A percentile compares a stretch with the other conserved stretches of the same genome.
Evolutionary conservation across 2,113 vertebrate genomes (phyloP).

Genomic region (Prinia subflava): DNA sequence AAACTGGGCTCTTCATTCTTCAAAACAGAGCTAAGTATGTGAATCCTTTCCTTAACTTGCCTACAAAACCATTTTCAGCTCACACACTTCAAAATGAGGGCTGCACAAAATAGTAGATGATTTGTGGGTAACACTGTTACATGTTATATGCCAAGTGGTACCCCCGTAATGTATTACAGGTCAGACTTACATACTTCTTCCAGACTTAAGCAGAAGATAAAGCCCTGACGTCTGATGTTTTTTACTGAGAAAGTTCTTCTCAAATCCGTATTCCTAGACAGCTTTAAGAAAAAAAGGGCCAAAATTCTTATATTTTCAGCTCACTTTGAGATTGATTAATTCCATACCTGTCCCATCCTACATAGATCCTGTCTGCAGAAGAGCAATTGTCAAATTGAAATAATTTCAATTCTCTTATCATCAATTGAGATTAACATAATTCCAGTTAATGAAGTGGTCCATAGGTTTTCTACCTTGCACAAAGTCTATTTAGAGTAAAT

Average conservation of each 20-base stretch:
- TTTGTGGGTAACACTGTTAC: neutral
- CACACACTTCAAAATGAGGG: neutral
- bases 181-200: neutral
- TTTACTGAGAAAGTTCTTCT: neutral
- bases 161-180: too few relatives aligned
- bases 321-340: neutral
- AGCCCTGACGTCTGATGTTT: neutral
- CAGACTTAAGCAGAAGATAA: neutral
- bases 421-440: neutral
- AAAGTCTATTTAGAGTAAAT: neutral
- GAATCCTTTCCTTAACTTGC: neutral
- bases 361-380: neutral
- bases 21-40: neutral
- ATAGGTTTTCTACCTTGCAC: neutral
- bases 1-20: neutral
- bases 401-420: neutral
- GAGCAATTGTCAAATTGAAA: neutral
- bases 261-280: neutral
- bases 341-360: neutral
- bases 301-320: neutral
- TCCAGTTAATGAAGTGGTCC: neutral
- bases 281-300: neutral
- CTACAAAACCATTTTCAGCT: neutral
- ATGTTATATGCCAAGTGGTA: neutral
- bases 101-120: neutral